A percentile compares a stretch with the other conserved stretches of the same genome.
Conservation (phyloP, 30 jellyfish, hydroid and myxozoan genomes). For the Turritopsis rubra region DNA sequence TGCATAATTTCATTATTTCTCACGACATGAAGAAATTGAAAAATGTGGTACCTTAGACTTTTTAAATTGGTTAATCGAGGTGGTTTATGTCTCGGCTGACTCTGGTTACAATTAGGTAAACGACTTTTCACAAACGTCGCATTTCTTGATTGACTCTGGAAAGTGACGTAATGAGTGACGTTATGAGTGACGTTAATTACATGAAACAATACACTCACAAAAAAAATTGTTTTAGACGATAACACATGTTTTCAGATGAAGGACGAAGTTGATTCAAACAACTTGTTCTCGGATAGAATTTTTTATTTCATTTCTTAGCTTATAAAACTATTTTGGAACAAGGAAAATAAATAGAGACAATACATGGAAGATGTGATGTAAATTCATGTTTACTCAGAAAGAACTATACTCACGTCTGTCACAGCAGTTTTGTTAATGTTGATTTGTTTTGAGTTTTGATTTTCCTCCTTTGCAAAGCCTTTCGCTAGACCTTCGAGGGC, state of each 20-base stretch:
- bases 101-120: background rate
- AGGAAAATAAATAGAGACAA: no score
- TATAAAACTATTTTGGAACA: no score
- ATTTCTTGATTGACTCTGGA: background rate
- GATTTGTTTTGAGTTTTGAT: background rate
- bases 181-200: no score
- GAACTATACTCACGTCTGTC: background rate
- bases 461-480: constrained; percentile 24
- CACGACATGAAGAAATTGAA: background rate
- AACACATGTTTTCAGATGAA: no score
- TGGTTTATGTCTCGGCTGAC: background rate
- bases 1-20: no score
- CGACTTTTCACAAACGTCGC: background rate
- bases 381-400: background rate
- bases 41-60: background rate
- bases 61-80: background rate
- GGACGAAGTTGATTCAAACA: no score
- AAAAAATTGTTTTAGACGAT: no score
- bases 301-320: no score
- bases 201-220: no score
- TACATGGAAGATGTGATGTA: no score
- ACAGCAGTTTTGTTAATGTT: background rate
- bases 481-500: constrained; percentile 44
- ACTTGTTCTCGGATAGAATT: no score
- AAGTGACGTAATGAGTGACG: no score